Evolutionary conservation across 2,888 invertebrate genomes (phyloP).

Genomic region (Pheosia gnoma): DNA sequence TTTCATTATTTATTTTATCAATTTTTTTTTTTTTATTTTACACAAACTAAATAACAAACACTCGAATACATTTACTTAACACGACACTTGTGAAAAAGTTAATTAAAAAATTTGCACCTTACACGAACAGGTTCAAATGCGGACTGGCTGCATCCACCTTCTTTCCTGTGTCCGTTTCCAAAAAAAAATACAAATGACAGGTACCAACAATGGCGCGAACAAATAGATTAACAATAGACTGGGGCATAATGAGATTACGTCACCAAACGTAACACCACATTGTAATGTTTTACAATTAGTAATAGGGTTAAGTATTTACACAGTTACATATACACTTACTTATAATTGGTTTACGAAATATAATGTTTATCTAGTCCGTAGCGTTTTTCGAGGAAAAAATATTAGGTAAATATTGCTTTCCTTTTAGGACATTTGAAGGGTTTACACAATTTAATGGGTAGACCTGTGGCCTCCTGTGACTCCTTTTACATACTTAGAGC

Average conservation of each 20-base stretch:
- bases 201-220: constrained; percentile 55
- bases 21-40: constrained; percentile 10
- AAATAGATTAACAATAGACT: constrained; percentile 42
- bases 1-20: constrained; percentile 59
- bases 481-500: too few species aligned
- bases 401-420: too few species aligned
- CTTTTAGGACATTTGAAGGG: too few species aligned
- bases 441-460: too few species aligned
- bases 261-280: constrained; percentile 16
- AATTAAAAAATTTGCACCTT: constrained; percentile 64
- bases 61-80: background rate
- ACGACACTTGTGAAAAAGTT: constrained; percentile 26
- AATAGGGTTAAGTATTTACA: background rate
- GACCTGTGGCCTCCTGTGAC: too few species aligned
- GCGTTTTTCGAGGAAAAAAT: too few species aligned
- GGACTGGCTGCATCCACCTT: constrained; percentile 65
- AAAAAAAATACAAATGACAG: constrained; percentile 65
- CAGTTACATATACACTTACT: background rate
- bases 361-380: too few species aligned
- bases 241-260: constrained; percentile 36
- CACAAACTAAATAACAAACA: too few species aligned
- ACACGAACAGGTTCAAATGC: constrained; percentile 70
- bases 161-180: constrained; percentile 77
- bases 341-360: background rate
- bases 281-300: background rate